Base-by-base conservation (phyloP, 1,140 invertebrate species). In the Batillaria attramentaria region DNA sequence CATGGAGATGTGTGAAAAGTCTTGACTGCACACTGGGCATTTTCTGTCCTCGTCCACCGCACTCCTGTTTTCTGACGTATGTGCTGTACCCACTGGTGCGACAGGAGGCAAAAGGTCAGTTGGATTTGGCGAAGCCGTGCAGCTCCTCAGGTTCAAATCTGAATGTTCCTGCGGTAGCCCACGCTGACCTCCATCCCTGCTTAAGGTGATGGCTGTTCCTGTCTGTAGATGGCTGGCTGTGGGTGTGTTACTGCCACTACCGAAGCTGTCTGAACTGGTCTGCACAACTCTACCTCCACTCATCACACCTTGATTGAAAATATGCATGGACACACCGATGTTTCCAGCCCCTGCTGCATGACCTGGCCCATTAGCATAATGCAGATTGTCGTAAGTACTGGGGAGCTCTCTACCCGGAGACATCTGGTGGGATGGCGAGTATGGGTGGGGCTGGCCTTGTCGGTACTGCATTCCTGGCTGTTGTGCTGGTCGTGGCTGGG, bases 21-120 rank as follows among this genome's bases (percentile, higher is more conserved):
- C 80, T 57, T 81, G 72, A 42, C 54, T 81, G 81, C 87, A 88
- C 0, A 85, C 81, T n/a, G 86, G 87, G 74, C 87, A 88, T 18
- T 84, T 79, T 16, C 81, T 60, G 35, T 81, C 72, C 3, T 43
- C 54, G 20, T 5, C 24, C 31, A 24, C 31, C 41, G 5, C 28
- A 50, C 46, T 50, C n/a, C 10, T n/a, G 8, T 1, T 62, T 24
- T 62, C 33, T 28, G 57, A 0, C 24, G n/a, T 24, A 31, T 8
- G n/a, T 62, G 57, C 57, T n/a, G 6, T n/a, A 54, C 18, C n/a
- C 10, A 28, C 57, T 62, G 57, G 1, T 62, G 57, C 3, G 8
- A n/a, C n/a, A 62, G n/a, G 24, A 24, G 1, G 57, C 3, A 28
- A n/a, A 18, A 8, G n/a, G 24, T 10, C 57, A 62, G 57, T 31